phyloP scores from a whole-genome alignment of 2,797 vertebrate genomes.

The Hydrocynus forskahlii region DNA sequence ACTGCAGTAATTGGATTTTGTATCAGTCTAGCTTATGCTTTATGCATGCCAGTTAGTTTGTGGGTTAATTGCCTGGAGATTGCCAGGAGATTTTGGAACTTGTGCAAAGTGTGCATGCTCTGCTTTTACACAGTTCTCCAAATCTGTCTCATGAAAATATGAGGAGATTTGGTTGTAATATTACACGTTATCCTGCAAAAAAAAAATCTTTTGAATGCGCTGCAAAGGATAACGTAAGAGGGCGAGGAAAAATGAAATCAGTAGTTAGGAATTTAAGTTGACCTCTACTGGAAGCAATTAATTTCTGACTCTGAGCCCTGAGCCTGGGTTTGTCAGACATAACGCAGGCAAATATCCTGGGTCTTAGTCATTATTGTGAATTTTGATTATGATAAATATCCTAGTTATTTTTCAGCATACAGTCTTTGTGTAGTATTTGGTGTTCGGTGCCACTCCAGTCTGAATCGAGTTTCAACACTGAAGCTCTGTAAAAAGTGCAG shows the following conservation, averaged over 20 bases:
- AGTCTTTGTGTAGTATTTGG: neutral
- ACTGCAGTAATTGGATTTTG: constrained; percentile 18
- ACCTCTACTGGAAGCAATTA: neutral
- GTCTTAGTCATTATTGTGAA: neutral
- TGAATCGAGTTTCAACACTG: neutral
- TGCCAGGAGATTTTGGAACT: neutral
- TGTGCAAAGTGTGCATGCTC: neutral
- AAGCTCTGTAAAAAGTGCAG: neutral
- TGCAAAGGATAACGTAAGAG: neutral
- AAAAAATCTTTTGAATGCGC: neutral
- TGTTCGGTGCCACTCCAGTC: neutral
- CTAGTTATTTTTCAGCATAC: neutral
- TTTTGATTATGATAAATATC: neutral
- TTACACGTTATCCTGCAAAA: neutral
- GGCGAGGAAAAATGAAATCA: neutral
- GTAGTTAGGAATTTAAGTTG: neutral
- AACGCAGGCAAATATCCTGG: neutral
- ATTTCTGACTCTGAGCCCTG: neutral
- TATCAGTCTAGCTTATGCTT: neutral
- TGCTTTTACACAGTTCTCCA: neutral
- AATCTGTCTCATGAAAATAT: neutral
- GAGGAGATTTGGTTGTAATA: neutral
- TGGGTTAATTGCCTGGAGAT: constrained; percentile 15
- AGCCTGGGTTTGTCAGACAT: neutral
- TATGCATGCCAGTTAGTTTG: neutral